Conservation (phyloP, 2,113 vertebrate species). For the Sinocyclocheilus grahami region DNA sequence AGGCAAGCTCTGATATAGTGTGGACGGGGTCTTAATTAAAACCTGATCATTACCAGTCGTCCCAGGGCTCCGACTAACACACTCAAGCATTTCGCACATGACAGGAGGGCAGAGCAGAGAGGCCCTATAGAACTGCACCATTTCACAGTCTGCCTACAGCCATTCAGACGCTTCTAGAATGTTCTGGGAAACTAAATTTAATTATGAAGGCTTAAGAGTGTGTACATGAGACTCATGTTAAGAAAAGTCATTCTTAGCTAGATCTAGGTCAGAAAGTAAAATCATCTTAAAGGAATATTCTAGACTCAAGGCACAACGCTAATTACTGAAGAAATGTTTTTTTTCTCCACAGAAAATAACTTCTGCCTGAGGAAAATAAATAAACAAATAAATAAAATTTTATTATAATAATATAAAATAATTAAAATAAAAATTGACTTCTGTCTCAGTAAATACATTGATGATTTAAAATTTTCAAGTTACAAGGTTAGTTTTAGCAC, state of each 20-base stretch:
- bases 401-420: no score
- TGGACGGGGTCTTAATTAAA: slow-evolving; percentile 56
- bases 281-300: neutral
- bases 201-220: slow-evolving; percentile 12
- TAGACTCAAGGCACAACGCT: neutral
- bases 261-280: neutral
- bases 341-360: neutral
- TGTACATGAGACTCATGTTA: slow-evolving; percentile 1
- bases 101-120: slow-evolving; percentile 23
- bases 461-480: neutral
- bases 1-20: slow-evolving; percentile 19
- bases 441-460: neutral
- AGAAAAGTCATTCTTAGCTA: neutral
- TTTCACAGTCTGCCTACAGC: neutral
- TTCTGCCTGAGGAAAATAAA: no score
- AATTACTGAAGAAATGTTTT: neutral
- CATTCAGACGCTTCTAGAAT: neutral
- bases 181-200: neutral
- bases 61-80: slow-evolving; percentile 36
- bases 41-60: slow-evolving; percentile 56
- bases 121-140: slow-evolving; percentile 20
- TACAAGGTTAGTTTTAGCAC: neutral
- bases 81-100: slow-evolving; percentile 47
- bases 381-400: no score
- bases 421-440: no score